phyloP scores from a whole-genome alignment of 2,797 vertebrate species.

The Babyrousa celebensis region DNA sequence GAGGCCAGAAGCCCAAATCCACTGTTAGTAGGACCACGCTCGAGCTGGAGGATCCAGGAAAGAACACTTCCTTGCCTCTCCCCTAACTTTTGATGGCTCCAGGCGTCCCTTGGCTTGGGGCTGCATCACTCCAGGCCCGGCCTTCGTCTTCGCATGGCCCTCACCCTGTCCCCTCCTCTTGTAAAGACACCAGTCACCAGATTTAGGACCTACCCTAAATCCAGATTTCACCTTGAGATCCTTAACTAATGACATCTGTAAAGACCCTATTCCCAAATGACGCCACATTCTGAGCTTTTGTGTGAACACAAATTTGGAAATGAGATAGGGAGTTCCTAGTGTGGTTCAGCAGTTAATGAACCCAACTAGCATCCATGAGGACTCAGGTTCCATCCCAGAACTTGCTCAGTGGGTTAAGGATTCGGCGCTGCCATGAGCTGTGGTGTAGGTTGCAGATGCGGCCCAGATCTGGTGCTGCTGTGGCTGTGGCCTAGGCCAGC shows the following conservation, averaged over 20 bases:
- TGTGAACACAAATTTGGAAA: background rate
- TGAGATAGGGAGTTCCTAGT: too few species aligned
- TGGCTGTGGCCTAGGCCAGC: too few species aligned
- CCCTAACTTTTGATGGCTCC: too few species aligned
- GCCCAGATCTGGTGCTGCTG: too few species aligned
- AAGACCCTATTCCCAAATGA: constrained; percentile 14
- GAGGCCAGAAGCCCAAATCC: background rate
- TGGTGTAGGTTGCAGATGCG: too few species aligned
- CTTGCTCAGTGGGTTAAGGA: too few species aligned
- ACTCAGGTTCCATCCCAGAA: too few species aligned
- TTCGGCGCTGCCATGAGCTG: too few species aligned
- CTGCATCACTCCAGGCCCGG: background rate
- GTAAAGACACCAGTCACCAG: background rate
- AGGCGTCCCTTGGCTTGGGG: background rate
- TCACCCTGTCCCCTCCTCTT: background rate
- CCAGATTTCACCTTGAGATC: background rate
- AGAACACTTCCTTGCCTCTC: background rate
- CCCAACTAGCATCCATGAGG: too few species aligned
- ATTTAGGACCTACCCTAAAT: background rate
- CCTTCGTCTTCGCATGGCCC: background rate
- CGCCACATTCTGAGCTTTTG: background rate
- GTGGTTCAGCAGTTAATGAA: too few species aligned
- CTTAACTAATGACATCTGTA: background rate
- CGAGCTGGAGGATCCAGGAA: background rate
- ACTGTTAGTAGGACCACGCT: background rate